Percentiles rank a stretch among this genome's conserved stretches.
phyloP scores from a whole-genome alignment of 2,113 vertebrate species.

The Nothoprocta perdicaria region DNA sequence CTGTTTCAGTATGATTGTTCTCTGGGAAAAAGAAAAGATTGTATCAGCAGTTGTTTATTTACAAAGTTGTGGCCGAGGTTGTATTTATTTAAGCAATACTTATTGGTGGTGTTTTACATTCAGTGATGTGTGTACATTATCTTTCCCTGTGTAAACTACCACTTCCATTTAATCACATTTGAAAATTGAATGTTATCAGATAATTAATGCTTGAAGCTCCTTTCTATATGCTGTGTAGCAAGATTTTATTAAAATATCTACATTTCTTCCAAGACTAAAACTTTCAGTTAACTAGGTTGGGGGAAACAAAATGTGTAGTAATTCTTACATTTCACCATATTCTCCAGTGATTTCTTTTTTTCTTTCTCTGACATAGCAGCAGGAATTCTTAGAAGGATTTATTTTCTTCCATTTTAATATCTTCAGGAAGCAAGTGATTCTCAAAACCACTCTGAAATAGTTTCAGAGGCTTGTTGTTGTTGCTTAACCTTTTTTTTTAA shows the following conservation, averaged over 20 bases:
- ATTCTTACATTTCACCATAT: not conserved
- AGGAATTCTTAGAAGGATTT: not conserved
- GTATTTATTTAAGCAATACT: constrained; percentile 21
- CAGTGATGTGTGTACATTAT: not conserved
- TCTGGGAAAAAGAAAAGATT: not conserved
- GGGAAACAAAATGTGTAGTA: not conserved
- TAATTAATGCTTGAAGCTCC: not conserved
- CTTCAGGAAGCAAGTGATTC: not conserved
- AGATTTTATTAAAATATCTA: not conserved
- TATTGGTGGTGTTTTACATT: not conserved
- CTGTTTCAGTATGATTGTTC: constrained; percentile 30
- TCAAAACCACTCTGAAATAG: not conserved
- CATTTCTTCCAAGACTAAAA: not conserved
- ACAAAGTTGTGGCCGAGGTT: constrained; percentile 8
- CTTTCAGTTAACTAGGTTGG: not conserved
- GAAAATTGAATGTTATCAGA: not conserved
- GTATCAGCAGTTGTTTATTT: constrained; percentile 20
- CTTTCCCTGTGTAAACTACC: not conserved
- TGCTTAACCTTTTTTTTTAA: not conserved
- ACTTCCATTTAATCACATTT: not conserved
- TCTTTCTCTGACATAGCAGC: not conserved
- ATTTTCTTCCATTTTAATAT: not conserved
- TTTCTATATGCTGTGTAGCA: not conserved
- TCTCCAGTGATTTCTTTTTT: not conserved
- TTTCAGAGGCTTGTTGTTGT: not conserved